Base-by-base conservation (phyloP, 2,888 invertebrate genomes). In the Agrilus biguttatus region DNA sequence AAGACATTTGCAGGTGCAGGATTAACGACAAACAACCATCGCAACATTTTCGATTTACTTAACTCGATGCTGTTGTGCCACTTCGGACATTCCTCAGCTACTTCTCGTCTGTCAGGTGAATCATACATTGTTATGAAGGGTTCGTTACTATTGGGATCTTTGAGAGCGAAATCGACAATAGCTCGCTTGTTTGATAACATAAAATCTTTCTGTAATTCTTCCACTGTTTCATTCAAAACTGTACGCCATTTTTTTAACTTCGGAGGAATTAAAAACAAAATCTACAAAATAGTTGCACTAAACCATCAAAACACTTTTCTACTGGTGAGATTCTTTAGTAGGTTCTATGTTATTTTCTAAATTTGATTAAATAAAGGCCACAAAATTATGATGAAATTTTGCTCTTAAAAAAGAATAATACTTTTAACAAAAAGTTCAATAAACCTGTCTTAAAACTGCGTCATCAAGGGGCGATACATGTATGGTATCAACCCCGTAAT, bases 111-210 rank as follows among this genome's bases (percentile, higher is more conserved):
- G 48, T 74, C 59, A 37, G 69, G 68, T 1, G 75, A 72, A 42
- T 62, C 58, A 21, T 70, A 67, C 44, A 74, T 72, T 47, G 68
- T 68, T 49, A 70, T 67, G 5, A 66, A 50, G 1, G 71, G 67
- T 49, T 72, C 73, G 54, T 71, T 68, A 66, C 74, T 56, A 2
- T 71, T 69, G 0, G 85, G 82, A 66, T 90, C 86, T 56, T 83
- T 80, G 5, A 95, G 69, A 1, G 91, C 89, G 62, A 90, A 95
- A 66, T 93, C 92, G 1, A 95, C 85, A 41, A 88, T 84, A 0
- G 91, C 84, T 60, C 90, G 91, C 60, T 92, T 93, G 59, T 92
- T 85, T 47, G 85, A 83, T 62, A 85, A 74, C 60, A 85, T 75
- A 59, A 89, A 95, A 55, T 90, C 89, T 47, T 87, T 80, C 51